phyloP scores from a whole-genome alignment of 1,140 invertebrate species.

The Gyrodactylus bullatarudis region DNA sequence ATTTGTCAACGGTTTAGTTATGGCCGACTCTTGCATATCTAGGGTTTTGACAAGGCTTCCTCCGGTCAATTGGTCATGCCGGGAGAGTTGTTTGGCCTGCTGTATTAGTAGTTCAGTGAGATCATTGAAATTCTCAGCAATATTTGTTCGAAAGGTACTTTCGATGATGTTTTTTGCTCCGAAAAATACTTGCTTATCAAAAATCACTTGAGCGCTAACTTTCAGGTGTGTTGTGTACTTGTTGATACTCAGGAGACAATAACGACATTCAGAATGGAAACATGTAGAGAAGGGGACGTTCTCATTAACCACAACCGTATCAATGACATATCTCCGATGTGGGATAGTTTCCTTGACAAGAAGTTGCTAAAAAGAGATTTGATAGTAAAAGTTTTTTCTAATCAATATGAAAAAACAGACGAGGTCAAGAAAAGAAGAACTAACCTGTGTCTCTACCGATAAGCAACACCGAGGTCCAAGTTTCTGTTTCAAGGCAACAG shows the following conservation, averaged over 20 bases:
- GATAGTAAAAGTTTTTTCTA: background rate
- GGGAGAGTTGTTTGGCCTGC: background rate
- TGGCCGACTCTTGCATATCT: too few species aligned
- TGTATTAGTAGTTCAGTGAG: background rate
- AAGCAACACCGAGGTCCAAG: background rate
- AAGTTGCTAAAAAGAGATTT: background rate
- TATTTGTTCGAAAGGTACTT: background rate
- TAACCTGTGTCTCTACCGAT: background rate
- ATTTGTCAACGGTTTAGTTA: too few species aligned
- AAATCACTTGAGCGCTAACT: background rate
- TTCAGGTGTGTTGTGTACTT: background rate
- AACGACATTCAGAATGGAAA: background rate
- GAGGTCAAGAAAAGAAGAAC: too few species aligned
- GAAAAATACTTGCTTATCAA: conserved; percentile 1
- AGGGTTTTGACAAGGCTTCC: background rate
- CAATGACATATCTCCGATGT: background rate
- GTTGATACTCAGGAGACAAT: background rate
- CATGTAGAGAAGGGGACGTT: background rate
- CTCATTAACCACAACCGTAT: background rate
- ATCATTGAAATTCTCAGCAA: background rate
- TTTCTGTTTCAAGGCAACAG: background rate
- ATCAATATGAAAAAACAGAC: background rate
- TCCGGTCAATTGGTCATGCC: background rate
- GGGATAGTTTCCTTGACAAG: background rate
- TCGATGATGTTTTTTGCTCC: background rate